phyloP scores from a whole-genome alignment of 2,797 vertebrate genomes.

The Notoglanidium macrostoma region DNA sequence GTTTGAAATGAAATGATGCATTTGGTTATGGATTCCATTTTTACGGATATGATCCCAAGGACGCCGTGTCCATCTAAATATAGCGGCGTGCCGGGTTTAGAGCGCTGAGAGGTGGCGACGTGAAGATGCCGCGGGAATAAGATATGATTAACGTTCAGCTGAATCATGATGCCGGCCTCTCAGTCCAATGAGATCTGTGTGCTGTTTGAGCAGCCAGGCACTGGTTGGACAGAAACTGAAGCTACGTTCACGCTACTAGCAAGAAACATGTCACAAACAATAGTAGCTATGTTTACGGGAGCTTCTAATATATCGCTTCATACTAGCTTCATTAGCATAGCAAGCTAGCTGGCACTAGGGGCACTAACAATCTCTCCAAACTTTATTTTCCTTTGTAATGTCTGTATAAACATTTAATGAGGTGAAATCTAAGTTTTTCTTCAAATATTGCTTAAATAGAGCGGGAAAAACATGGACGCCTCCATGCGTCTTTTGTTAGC shows the following conservation, averaged over 20 bases:
- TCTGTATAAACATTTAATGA: neutral
- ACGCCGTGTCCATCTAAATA: conserved; percentile 70
- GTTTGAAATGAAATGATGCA: conserved; percentile 74
- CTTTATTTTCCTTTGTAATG: neutral
- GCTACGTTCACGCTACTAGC: neutral
- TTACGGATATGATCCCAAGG: conserved; percentile 68
- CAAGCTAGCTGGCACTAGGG: too few relatives aligned
- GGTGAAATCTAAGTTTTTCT: neutral
- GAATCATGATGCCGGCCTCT: neutral
- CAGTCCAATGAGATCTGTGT: neutral
- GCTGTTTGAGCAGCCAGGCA: neutral
- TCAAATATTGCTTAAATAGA: neutral
- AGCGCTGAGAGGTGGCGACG: conserved; percentile 54
- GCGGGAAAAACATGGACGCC: neutral
- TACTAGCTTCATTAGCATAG: neutral
- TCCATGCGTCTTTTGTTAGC: neutral
- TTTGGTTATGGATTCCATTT: conserved; percentile 69
- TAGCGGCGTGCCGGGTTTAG: conserved; percentile 59
- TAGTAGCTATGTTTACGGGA: neutral
- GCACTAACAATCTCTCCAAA: neutral
- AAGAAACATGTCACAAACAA: neutral
- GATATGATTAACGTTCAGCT: conserved; percentile 32
- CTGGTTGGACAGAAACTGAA: neutral
- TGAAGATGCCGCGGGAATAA: conserved; percentile 50
- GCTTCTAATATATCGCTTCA: neutral